Conservation (phyloP, 1,140 invertebrate species). For the Varroa destructor region DNA sequence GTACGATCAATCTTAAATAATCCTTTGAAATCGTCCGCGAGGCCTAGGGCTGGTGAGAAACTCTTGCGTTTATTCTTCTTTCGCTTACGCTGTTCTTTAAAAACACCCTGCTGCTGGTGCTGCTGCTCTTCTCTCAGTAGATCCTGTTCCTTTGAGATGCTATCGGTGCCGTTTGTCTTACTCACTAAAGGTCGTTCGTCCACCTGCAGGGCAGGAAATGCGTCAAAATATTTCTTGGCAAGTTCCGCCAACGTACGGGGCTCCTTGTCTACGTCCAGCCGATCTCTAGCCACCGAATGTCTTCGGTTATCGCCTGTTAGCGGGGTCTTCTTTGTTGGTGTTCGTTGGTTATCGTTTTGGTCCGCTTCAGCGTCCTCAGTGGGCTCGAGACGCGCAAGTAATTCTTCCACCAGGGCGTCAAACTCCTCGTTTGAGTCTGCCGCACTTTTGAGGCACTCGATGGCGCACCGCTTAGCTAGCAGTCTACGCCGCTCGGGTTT, state of each 20-base stretch:
- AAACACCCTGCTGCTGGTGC: too few species aligned
- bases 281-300: conserved; percentile 4
- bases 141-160: too few species aligned
- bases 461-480: conserved; percentile 8
- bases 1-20: too few species aligned
- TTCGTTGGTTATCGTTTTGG: background rate
- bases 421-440: background rate
- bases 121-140: too few species aligned
- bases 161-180: too few species aligned
- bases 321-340: background rate
- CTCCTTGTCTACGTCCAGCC: background rate
- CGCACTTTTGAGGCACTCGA: conserved; percentile 23
- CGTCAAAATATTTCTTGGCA: conserved; percentile 23
- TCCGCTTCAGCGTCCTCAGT: background rate
- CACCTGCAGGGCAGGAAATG: conserved; percentile 15
- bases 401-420: conserved; percentile 13
- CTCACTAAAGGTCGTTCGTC: background rate
- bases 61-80: too few species aligned
- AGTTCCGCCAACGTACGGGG: conserved; percentile 8
- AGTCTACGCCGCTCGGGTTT: conserved; percentile 19
- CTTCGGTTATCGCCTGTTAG: background rate
- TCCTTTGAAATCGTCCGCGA: too few species aligned
- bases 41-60: too few species aligned
- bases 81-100: too few species aligned
- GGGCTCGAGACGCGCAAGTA: conserved; percentile 21